A percentile compares a stretch with the other conserved stretches of the same genome.
phyloP scores from a whole-genome alignment of 2,888 invertebrate genomes.

The Plagiodera versicolora region DNA sequence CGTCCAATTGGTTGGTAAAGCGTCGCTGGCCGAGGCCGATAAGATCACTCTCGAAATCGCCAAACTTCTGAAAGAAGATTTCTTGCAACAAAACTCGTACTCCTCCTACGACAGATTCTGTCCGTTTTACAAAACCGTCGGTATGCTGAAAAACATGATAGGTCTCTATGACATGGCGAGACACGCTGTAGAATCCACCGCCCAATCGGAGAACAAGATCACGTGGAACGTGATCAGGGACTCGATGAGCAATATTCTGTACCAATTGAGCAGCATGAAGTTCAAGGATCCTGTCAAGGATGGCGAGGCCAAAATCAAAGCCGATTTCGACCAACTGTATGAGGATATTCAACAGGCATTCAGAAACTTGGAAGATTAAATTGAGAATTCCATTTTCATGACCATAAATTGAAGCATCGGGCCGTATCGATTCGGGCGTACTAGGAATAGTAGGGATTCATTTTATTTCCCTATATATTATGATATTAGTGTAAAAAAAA shows the following conservation, averaged over 20 bases:
- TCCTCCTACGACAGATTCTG: slow-evolving; percentile 96
- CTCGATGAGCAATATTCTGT: slow-evolving; percentile 93
- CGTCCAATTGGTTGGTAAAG: slow-evolving; percentile 99
- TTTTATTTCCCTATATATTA: slow-evolving; percentile 33
- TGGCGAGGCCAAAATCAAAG: slow-evolving; percentile 95
- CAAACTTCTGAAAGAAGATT: slow-evolving; percentile 97
- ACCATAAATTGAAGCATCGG: slow-evolving; percentile 20
- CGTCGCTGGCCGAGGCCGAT: slow-evolving; percentile 96
- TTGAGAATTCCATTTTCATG: slow-evolving; percentile 27
- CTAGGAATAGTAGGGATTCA: slow-evolving; percentile 15
- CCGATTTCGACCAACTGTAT: slow-evolving; percentile 93
- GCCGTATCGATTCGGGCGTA: slow-evolving; percentile 13
- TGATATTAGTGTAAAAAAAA: slow-evolving; percentile 42
- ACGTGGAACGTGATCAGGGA: slow-evolving; percentile 98
- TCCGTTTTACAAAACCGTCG: slow-evolving; percentile 99
- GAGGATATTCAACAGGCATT: slow-evolving; percentile 98
- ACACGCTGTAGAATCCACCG: slow-evolving; percentile 97
- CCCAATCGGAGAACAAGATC: slow-evolving; percentile 98
- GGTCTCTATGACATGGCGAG: slow-evolving; percentile 97
- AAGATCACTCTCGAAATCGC: slow-evolving; percentile 99
- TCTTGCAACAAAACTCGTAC: slow-evolving; percentile 99
- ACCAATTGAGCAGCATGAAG: slow-evolving; percentile 98
- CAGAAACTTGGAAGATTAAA: slow-evolving; percentile 96
- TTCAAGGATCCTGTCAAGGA: slow-evolving; percentile 99
- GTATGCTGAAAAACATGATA: slow-evolving; percentile 98